phyloP scores from a whole-genome alignment of 2,797 vertebrate genomes.

The Spondyliosoma cantharus region DNA sequence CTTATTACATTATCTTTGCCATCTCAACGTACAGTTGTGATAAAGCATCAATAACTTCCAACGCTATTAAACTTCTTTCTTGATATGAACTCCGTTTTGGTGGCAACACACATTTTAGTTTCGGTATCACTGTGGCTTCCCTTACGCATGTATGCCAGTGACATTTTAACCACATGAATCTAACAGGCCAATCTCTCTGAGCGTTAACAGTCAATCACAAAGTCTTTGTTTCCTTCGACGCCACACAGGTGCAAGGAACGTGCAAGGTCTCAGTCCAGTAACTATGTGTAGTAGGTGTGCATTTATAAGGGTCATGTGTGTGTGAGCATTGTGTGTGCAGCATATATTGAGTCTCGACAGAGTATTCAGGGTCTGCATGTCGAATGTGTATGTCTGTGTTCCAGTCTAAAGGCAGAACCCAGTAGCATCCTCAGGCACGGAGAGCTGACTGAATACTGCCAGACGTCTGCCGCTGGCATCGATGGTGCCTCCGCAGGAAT shows the following conservation, averaged over 20 bases:
- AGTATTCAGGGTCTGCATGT: neutral
- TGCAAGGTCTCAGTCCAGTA: conserved; percentile 21
- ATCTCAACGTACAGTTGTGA: conserved; percentile 36
- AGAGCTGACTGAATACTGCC: conserved; percentile 91
- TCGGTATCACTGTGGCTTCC: conserved; percentile 35
- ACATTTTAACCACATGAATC: conserved; percentile 34
- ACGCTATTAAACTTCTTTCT: conserved; percentile 18
- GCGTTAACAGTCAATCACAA: conserved; percentile 21
- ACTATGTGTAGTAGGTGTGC: conserved; percentile 2
- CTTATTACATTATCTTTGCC: conserved; percentile 50
- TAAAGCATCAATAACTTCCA: conserved; percentile 32
- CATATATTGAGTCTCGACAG: neutral
- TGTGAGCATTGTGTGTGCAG: neutral
- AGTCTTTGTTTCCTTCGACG: conserved; percentile 38
- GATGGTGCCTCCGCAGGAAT: conserved; percentile 71
- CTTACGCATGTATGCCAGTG: neutral
- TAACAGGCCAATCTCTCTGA: conserved; percentile 13
- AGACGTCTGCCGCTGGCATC: conserved; percentile 81
- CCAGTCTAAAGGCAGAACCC: conserved; percentile 73
- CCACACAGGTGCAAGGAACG: conserved; percentile 20
- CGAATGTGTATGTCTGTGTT: conserved; percentile 8
- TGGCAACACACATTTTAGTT: conserved; percentile 34
- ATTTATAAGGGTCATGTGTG: conserved; percentile 18
- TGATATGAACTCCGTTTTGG: conserved; percentile 39
- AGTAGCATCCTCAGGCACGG: conserved; percentile 83